Base-by-base conservation (phyloP, 2,113 vertebrate genomes). In the Antennarius striatus region DNA sequence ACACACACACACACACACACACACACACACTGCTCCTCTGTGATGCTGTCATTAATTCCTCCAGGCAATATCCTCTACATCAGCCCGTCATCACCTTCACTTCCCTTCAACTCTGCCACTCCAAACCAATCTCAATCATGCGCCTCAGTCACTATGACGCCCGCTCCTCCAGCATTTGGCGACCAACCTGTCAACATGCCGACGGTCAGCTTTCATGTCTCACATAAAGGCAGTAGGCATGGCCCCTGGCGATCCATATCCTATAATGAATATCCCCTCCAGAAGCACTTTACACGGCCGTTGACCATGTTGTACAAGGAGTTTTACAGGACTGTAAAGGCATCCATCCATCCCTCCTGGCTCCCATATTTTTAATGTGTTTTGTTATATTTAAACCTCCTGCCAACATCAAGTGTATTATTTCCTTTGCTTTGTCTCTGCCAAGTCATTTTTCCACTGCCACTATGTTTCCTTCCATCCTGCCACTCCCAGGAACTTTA, bases 1-100 rank as follows among this genome's bases (percentile, higher is more conserved):
- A 22, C 22, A 36, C 32, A 17, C 49, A 32, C 63, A 49, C 36
- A 43, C 22, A 63, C 39, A 55, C 30, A 67, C 59, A 45, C 47
- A 39, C 49, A 45, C 5, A 5, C 13, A 30, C 39, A 56, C 55
- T 8, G 14, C 58, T 69, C 58, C 39, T 10, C 68, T 29, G 50
- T 29, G 2, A 52, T 74, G 67, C 83, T 91, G 88, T 71, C 85
- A 84, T 88, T 82, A 82, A 64, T 75, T 67, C 68, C 68, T 70
- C 3, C 53, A 62, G 66, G 83, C 61, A 58, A 73, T 77, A 46
- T 79, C 65, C 71, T 63, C 68, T 83, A 75, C 68, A 79, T 79
- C 81, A 83, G 78, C 66, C 72, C 89, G 78, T 86, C 86, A 85
- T 73, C 87, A 1, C 72, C 63, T 67, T 46, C 39, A 12, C 46